Percentiles rank a stretch among this genome's conserved stretches.
phyloP scores from a whole-genome alignment of 2,888 invertebrate genomes.

The Drosophila kokeensis region DNA sequence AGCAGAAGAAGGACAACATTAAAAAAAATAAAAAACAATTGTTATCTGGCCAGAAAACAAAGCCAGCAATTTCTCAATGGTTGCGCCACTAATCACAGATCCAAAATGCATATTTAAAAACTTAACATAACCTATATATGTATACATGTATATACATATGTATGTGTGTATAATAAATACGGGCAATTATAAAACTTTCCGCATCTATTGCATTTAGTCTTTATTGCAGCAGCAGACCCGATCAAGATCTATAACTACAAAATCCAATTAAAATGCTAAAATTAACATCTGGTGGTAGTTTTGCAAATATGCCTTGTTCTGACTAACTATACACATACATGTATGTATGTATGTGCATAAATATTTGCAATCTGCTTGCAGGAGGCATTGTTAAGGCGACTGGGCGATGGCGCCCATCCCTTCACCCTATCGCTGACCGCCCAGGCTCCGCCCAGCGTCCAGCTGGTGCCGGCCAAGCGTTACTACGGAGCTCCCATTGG shows the following conservation, averaged over 20 bases:
- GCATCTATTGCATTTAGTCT: not conserved
- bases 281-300: slow-evolving; percentile 4
- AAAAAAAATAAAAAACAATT: slow-evolving; percentile 20
- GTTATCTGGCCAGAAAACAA: slow-evolving; percentile 21
- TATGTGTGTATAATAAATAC: not conserved
- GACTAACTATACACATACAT: not conserved
- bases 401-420: slow-evolving; percentile 92
- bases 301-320: slow-evolving; percentile 5
- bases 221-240: not conserved
- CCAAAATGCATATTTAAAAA: slow-evolving; percentile 48
- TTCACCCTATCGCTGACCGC: slow-evolving; percentile 93
- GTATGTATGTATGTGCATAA: not conserved
- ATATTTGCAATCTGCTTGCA: slow-evolving; percentile 84
- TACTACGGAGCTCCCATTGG: slow-evolving; percentile 96
- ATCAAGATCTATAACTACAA: slow-evolving; percentile 11
- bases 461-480: slow-evolving; percentile 95
- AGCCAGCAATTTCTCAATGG: slow-evolving; percentile 29
- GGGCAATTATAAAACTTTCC: not conserved
- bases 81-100: slow-evolving; percentile 34
- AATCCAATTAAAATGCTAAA: slow-evolving; percentile 47
- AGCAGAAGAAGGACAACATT: slow-evolving; percentile 24
- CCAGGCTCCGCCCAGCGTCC: slow-evolving; percentile 95
- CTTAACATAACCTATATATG: slow-evolving; percentile 6
- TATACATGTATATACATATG: not conserved
- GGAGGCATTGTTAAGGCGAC: slow-evolving; percentile 92